Base-by-base conservation (phyloP, 92 coral and sea anemone species). In the Paramuricea clavata region DNA sequence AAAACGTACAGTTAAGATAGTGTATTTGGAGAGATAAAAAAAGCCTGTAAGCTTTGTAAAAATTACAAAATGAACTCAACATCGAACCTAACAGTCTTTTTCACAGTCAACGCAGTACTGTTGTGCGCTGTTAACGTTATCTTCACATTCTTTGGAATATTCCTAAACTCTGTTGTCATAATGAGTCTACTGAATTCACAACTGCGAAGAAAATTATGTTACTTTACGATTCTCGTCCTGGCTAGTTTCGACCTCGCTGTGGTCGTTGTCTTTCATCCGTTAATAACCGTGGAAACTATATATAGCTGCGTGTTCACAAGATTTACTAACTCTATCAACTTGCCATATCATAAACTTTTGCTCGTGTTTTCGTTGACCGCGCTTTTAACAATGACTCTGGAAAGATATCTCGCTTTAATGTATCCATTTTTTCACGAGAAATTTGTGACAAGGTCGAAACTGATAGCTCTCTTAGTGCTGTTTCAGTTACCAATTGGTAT, bases 321-420 rank as follows among this genome's bases (percentile, higher is more conserved):
- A 19, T 33, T 65, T 31, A 1, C 72, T 65, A 39, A 65, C 0
- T 19, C 23, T 8, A 21, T 19, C 62, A 6, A 2, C 1, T 39
- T 0, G 10, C 16, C 2, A 11, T 65, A 32, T 65, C 42, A 27
- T 30, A 10, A 28, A 1, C 16, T 7, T 65, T 6, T 28, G 72
- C 12, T 13, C 21, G 19, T 13, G 21, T 28, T 65, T 65, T 65
- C 72, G 19, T 15, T 65, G 8, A 32, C 72, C 12, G 72, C 90
- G 6, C 79, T 87, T 23, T 41, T 69, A 42, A 35, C 81, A 0
- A 39, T 87, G 25, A 85, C 90, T 34, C 70, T 81, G 6, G 90
- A 87, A 72, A 69, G 90, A 56, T 87, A 87, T 17, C 74, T 87
- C 3, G 90, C 90, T 27, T 65, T 87, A 13, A 69, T 72, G 54